Percentiles rank a stretch among this genome's conserved stretches.
Conservation (phyloP, 2,888 invertebrate genomes). For the Drosophila emarginata region DNA sequence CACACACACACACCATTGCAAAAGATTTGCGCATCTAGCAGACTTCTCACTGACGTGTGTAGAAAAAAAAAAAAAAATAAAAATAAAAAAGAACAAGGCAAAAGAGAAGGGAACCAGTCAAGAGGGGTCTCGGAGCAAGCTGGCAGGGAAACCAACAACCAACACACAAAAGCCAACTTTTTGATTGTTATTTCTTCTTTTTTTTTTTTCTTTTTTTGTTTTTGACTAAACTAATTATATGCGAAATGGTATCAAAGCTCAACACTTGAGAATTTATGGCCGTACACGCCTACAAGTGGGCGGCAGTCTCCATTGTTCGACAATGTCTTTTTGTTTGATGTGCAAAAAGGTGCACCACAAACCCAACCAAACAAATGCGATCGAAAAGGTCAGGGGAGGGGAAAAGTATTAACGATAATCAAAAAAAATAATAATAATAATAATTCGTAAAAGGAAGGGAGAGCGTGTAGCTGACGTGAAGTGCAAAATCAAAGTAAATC, state of each 20-base stretch:
- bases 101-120: neutral
- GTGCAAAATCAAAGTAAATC: neutral
- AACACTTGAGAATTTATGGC: conserved; percentile 54
- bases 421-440: neutral
- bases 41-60: conserved; percentile 4
- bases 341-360: conserved; percentile 1
- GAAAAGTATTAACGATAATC: too few relatives aligned
- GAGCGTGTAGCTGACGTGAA: neutral
- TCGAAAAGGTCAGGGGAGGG: conserved; percentile 10
- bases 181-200: conserved; percentile 21
- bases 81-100: neutral
- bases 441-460: neutral
- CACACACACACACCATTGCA: conserved; percentile 16
- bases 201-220: neutral
- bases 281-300: conserved; percentile 59
- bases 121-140: neutral
- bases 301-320: conserved; percentile 23
- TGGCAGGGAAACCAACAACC: neutral
- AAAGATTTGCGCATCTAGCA: conserved; percentile 15
- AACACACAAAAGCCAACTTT: conserved; percentile 13
- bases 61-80: neutral
- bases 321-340: conserved; percentile 3
- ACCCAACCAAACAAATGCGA: neutral
- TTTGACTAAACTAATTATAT: conserved; percentile 50
- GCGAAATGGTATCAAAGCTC: conserved; percentile 63